Evolutionary conservation across 2,888 invertebrate species (phyloP).

Genomic region (Emmelina monodactyla): DNA sequence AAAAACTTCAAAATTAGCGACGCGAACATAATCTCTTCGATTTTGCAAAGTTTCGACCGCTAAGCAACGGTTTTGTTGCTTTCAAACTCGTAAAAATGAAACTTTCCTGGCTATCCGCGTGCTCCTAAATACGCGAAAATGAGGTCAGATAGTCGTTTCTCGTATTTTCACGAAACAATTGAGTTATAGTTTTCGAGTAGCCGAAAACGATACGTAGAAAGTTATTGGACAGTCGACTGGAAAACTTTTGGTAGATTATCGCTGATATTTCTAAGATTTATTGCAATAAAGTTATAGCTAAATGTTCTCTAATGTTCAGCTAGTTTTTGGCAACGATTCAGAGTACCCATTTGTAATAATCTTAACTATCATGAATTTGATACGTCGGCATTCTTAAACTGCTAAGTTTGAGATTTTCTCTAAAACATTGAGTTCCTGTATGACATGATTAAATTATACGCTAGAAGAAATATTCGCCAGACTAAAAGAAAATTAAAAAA

Average conservation of each 20-base stretch:
- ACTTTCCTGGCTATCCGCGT: slow-evolving; percentile 16
- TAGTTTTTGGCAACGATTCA: not conserved
- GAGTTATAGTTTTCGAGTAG: slow-evolving; percentile 19
- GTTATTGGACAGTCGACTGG: slow-evolving; percentile 32
- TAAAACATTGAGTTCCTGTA: too few species aligned
- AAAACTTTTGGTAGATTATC: slow-evolving; percentile 36
- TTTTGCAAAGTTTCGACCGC: slow-evolving; percentile 6
- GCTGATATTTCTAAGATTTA: slow-evolving; percentile 37
- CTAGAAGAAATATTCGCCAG: too few species aligned
- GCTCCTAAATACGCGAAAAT: slow-evolving; percentile 23
- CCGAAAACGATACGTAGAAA: slow-evolving; percentile 21
- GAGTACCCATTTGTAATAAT: too few species aligned
- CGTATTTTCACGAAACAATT: slow-evolving; percentile 33
- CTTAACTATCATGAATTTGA: too few species aligned
- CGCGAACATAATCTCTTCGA: too few species aligned
- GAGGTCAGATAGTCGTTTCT: slow-evolving; percentile 23
- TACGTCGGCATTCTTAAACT: too few species aligned
- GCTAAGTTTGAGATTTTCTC: too few species aligned
- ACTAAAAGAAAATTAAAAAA: too few species aligned
- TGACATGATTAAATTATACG: too few species aligned
- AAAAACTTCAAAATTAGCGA: too few species aligned
- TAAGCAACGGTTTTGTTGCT: not conserved
- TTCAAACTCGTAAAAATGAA: not conserved
- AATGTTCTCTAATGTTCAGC: slow-evolving; percentile 26
- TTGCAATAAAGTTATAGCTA: slow-evolving; percentile 27